phyloP scores from a whole-genome alignment of 2,797 vertebrate species.

The Lemur catta region DNA sequence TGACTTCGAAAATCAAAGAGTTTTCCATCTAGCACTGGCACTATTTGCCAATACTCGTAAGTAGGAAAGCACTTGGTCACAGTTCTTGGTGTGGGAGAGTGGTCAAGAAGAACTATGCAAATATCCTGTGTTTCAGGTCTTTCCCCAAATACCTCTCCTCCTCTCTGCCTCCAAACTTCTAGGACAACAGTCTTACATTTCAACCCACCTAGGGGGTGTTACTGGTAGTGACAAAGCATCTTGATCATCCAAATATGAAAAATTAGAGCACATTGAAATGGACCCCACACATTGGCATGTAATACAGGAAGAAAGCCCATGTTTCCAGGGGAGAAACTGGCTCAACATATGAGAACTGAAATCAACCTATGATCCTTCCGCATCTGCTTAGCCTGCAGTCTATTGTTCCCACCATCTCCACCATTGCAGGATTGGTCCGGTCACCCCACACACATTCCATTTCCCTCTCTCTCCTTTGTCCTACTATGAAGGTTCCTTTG shows the following conservation, averaged over 20 bases:
- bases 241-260: conserved; percentile 20
- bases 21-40: conserved; percentile 43
- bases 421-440: neutral
- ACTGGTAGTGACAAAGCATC: neutral
- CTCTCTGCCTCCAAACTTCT: neutral
- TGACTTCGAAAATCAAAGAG: conserved; percentile 60
- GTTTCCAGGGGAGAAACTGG: neutral
- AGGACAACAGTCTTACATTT: neutral
- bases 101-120: neutral
- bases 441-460: accelerated
- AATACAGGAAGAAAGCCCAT: neutral
- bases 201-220: neutral
- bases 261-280: neutral
- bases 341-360: neutral
- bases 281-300: neutral
- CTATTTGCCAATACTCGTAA: neutral
- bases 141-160: neutral
- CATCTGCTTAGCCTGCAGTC: neutral
- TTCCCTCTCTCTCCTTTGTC: neutral
- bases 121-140: neutral
- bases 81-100: neutral
- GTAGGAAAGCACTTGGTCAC: neutral
- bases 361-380: neutral
- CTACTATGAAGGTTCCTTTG: neutral
- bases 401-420: neutral